Evolutionary conservation across 2,797 vertebrate genomes (phyloP), one percentile per base, ranked within the genome.

Genomic region (Oreochromis mossambicus): DNA sequence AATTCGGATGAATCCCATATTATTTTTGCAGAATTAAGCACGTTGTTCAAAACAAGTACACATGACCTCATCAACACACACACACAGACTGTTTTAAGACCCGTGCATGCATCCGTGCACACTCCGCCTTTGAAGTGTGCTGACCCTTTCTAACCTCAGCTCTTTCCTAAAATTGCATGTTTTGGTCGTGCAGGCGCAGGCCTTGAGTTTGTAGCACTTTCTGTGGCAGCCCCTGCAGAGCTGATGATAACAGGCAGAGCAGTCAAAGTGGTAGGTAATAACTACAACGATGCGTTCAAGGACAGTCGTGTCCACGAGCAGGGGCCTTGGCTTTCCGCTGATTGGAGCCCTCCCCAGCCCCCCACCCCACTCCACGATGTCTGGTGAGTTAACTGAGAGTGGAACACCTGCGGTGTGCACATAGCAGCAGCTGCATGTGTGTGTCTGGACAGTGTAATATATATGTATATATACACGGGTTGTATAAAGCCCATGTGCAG

Each of bases 331-430:
- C 79, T 90, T 83, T 88, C 73, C 56, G 7, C 77, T 43, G 48
- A 86, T 66, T 79, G 84, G 73, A 90, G 82, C 78, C 79, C 83
- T 36, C 58, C 17, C 58, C 32, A 36, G 36, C 58, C 34, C 58
- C 58, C 58, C 19, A 2, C 58, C 86, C 17, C 58, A 63, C 58
- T 36, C 58, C 58, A 63, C 2, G 7, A 81, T 66, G 91, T 88
- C 88, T 81, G 88, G 87, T 90, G 92, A 88, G 92, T 95, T 93
- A 83, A 85, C 4, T 73, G 73, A 7, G 87, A 81, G 85, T 26
- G 81, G 92, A 95, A 94, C 94, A 95, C 93, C 94, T 96, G 94
- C 89, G 91, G 92, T 19, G 89, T 82, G 91, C 94, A 93, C 91
- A 92, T 93, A 93, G 83, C 50, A 7, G 79, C 54, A 89, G 84